Evolutionary conservation across 2,888 invertebrate species (phyloP), one percentile per base, ranked within the genome.

Genomic region (Augochlorella aurata): DNA sequence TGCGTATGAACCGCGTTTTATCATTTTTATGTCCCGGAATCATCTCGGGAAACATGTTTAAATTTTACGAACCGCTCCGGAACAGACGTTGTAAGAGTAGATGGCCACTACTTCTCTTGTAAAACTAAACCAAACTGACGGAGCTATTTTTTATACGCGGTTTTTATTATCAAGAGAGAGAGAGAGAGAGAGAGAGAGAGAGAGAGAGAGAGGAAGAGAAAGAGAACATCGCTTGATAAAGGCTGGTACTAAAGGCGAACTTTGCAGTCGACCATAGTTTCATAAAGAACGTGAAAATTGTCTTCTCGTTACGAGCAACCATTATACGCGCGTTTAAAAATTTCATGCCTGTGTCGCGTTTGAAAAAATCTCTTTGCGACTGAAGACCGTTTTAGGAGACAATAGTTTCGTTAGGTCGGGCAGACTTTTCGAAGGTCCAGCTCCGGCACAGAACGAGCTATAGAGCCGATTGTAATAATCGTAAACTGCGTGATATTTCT

Each of bases 101-200:
- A 63, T 38, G 38, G 63, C 9, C 3, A 16, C 24, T 16, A 67
- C 21, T 67, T 67, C 24, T 49, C 67, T 67, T 49, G 47, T 67
- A 67, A 67, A 47, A 63, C 63, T 63, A 63, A 63, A 63, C 63
- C 38, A 63, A 67, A 67, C 47, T 44, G 54, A 29, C 45, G 18
- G 14, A 29, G 70, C 29, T 69, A 69, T 54, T 58, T 75, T 58
- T 47, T 29, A 54, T 54, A 47, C 1, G 14, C 54, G 29, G 7
- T 7, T 67, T 74, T 24, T 67, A 24, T 29, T 18, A 24, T 18
- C 24, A 4, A 12, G 21, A 24, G 14, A n/a, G 38, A 7, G 38
- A 38, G 38, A 38, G 38, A 38, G 38, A 38, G 38, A 38, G 29
- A 38, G 38, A 29, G 29, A 3, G 3, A 3, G 29, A 29, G 29